Evolutionary conservation across 2,888 invertebrate genomes (phyloP), one percentile per base, ranked within the genome.

Genomic region (Nomada goodeniana): DNA sequence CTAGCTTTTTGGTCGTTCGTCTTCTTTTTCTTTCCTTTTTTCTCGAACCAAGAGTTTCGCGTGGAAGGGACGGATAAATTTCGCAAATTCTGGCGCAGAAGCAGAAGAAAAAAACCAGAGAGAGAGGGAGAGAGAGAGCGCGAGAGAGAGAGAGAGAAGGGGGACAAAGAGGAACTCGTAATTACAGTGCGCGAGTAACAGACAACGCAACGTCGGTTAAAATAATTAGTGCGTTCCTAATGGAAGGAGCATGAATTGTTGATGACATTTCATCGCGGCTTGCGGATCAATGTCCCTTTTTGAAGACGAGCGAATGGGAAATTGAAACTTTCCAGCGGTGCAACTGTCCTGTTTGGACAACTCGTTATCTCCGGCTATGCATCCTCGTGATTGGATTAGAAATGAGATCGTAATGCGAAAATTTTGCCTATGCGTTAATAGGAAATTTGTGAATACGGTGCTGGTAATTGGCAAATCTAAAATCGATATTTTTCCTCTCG

Each of bases 221-320:
- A 82, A 87, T 86, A 86, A 88, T 85, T 86, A 84, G 76, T 64
- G 63, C 64, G 71, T 65, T 70, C 76, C 80, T 85, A 78, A 85
- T 79, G 82, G 81, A 76, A 78, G 73, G 64, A 76, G 55, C 70
- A 72, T 86, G 81, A 88, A 88, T 87, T 71, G 65, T 84, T 80
- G 72, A 87, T 86, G 76, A 71, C 78, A 60, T 72, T 74, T 82
- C 74, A 77, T 76, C 63, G 71, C 50, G 29, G 23, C 64, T 23
- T 36, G 3, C 18, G 84, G 60, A 84, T 85, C 75, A 70, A 82
- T 82, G 70, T 61, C 72, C 71, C 72, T 82, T 74, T 84, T 82
- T 63, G 23, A 75, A 84, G 55, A 72, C 59, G 60, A 15, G 47
- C 64, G 29, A 74, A 53, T 7, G 20, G 69, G 53, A 73, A 75